A percentile compares a stretch with the other conserved stretches of the same genome.
Conservation (phyloP, 2,888 invertebrate genomes). For the Drosophila multiciliata region DNA sequence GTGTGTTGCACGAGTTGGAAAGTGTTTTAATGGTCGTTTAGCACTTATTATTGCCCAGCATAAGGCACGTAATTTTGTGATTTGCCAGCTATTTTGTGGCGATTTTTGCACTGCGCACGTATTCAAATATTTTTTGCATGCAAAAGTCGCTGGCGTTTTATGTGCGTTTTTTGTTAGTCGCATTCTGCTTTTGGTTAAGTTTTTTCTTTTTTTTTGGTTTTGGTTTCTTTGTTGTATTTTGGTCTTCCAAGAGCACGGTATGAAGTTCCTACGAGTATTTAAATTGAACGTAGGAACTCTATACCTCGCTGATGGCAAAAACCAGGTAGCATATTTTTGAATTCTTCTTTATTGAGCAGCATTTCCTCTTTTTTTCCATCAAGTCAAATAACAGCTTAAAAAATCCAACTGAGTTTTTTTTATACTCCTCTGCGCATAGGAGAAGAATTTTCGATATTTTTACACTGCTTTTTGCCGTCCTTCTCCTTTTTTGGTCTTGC, state of each 20-base stretch:
- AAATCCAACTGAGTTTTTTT: constrained; percentile 29
- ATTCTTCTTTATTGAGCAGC: constrained; percentile 38
- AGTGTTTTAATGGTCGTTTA: constrained; percentile 48
- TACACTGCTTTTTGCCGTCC: constrained; percentile 25
- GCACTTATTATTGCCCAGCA: constrained; percentile 45
- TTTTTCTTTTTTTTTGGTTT: not conserved
- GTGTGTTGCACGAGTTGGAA: constrained; percentile 39
- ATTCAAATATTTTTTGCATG: constrained; percentile 16
- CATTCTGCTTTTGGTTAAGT: constrained; percentile 16
- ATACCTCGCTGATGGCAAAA: constrained; percentile 97
- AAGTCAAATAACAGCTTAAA: constrained; percentile 46
- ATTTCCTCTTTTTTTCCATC: constrained; percentile 48
- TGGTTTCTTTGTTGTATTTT: constrained; percentile 84
- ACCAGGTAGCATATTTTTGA: constrained; percentile 77
- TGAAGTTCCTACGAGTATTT: constrained; percentile 97
- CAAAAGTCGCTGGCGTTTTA: constrained; percentile 46
- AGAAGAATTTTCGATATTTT: constrained; percentile 25
- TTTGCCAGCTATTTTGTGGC: constrained; percentile 38
- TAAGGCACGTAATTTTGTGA: constrained; percentile 46
- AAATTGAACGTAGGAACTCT: constrained; percentile 95
- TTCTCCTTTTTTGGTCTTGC: not conserved
- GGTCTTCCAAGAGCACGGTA: constrained; percentile 99
- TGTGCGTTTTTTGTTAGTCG: constrained; percentile 26
- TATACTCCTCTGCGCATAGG: constrained; percentile 10
- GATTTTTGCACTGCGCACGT: constrained; percentile 50